A percentile compares a stretch with the other conserved stretches of the same genome.
phyloP scores from a whole-genome alignment of 2,797 vertebrate species.

The Hapalemur alaotrensis region DNA sequence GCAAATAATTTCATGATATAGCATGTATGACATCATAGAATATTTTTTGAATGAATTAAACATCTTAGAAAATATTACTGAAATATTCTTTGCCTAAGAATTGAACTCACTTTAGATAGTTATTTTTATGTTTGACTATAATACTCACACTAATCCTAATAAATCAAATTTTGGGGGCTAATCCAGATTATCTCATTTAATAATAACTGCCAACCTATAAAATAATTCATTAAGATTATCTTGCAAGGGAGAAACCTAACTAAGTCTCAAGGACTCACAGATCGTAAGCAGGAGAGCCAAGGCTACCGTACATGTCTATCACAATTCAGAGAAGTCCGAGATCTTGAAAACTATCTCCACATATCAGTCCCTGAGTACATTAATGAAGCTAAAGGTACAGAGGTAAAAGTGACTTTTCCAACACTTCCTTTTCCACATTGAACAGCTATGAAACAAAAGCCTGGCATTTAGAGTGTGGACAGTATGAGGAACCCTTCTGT shows the following conservation, averaged over 20 bases:
- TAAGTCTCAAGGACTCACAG: neutral
- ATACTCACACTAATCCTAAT: neutral
- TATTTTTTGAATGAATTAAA: conserved; percentile 11
- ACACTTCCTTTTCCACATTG: neutral
- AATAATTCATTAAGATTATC: neutral
- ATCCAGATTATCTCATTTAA: neutral
- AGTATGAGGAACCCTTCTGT: neutral
- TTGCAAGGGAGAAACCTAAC: neutral
- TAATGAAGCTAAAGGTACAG: neutral
- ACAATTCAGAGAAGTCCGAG: neutral
- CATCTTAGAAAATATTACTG: neutral
- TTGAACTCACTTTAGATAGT: neutral
- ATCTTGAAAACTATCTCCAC: neutral
- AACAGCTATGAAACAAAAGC: neutral
- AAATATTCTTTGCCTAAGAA: neutral
- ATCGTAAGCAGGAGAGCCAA: neutral
- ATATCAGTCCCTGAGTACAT: neutral
- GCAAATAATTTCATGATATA: conserved; percentile 7
- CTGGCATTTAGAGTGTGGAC: neutral
- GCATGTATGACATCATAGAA: neutral
- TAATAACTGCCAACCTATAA: neutral
- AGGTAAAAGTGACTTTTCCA: neutral
- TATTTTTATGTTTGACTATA: neutral
- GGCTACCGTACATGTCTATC: neutral
- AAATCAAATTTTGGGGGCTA: neutral